These are phyloP conservation scores for Drosophila burlai DNA, from an alignment of 1,140 invertebrate genomes.

Conservation along the genomic window DNA sequence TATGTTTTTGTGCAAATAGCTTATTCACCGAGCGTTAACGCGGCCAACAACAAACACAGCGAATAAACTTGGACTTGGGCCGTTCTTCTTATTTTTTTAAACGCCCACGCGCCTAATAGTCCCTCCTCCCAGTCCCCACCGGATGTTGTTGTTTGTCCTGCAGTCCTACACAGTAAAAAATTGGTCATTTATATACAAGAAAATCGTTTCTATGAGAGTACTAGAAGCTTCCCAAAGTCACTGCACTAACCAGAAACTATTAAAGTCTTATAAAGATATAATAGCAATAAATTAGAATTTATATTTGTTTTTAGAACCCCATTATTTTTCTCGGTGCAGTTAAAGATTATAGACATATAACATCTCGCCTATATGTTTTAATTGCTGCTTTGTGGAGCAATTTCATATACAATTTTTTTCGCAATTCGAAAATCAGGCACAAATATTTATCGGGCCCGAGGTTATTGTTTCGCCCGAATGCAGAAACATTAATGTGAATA, in stretches of 20 bases:
- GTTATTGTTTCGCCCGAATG: conserved; percentile 69
- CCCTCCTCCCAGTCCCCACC: conserved; percentile 10
- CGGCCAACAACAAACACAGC: conserved; percentile 35
- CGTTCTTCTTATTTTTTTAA: conserved; percentile 35
- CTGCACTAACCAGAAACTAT: not conserved
- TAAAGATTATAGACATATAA: conserved; percentile 43
- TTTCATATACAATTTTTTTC: conserved; percentile 51
- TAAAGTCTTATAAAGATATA: not conserved
- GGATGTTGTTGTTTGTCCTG: conserved; percentile 76
- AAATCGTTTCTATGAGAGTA: not conserved
- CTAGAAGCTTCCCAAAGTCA: too few species aligned
- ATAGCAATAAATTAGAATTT: not conserved
- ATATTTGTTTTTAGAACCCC: too few species aligned
- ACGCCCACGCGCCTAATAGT: conserved; percentile 65
- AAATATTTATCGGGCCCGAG: conserved; percentile 58
- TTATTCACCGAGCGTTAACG: conserved; percentile 64
- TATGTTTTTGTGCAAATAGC: conserved; percentile 75
- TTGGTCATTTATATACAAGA: not conserved
- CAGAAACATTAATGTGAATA: conserved; percentile 53
- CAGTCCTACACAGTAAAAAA: not conserved
- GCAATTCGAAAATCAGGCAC: conserved; percentile 52
- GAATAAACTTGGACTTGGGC: conserved; percentile 81
- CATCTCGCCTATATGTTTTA: conserved; percentile 60
- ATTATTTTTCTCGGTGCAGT: conserved; percentile 10
- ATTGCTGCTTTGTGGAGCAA: conserved; percentile 72